Percentiles rank a stretch among this genome's conserved stretches.
phyloP scores from a whole-genome alignment of 2,797 vertebrate genomes.

The Pipistrellus kuhlii region DNA sequence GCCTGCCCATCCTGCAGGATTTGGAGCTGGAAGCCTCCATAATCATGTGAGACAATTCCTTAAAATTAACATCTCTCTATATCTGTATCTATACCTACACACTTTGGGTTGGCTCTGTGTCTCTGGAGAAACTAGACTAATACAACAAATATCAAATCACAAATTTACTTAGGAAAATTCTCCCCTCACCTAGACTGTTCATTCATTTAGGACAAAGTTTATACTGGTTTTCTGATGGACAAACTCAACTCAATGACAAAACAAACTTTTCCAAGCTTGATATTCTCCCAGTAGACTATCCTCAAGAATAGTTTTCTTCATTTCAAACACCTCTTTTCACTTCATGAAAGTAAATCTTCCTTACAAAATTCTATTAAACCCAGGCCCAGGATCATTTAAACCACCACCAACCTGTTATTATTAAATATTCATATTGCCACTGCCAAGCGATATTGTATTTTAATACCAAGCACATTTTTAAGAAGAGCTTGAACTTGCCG shows the following conservation, averaged over 20 bases:
- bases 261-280: not conserved
- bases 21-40: not conserved
- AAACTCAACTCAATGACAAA: not conserved
- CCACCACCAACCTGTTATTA: not conserved
- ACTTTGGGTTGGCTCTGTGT: not conserved
- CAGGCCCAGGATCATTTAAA: conserved; percentile 17
- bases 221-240: conserved; percentile 2
- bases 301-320: conserved; percentile 10
- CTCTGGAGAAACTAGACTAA: conserved; percentile 38
- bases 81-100: not conserved
- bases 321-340: conserved; percentile 49
- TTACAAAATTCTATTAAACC: conserved; percentile 36
- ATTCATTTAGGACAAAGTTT: conserved; percentile 55
- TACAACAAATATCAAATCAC: not conserved
- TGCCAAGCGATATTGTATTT: conserved; percentile 42
- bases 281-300: not conserved
- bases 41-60: not conserved
- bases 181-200: not conserved
- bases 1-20: not conserved
- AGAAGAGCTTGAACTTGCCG: conserved; percentile 9
- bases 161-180: conserved; percentile 20
- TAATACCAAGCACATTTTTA: conserved; percentile 15
- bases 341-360: conserved; percentile 35
- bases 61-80: not conserved
- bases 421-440: conserved; percentile 59